phyloP scores from a whole-genome alignment of 2,888 invertebrate species.

The Plemyria rubiginata region DNA sequence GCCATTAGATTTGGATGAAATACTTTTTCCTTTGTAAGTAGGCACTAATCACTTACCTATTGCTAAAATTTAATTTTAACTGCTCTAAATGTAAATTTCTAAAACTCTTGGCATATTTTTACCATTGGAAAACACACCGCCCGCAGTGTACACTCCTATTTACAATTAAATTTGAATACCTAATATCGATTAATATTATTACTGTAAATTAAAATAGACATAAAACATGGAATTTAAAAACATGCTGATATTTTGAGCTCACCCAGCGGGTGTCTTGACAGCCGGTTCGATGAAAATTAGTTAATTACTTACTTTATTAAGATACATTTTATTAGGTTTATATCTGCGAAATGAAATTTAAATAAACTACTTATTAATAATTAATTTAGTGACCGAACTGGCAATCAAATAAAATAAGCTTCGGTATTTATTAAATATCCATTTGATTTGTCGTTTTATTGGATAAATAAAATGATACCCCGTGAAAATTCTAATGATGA shows the following conservation, averaged over 20 bases:
- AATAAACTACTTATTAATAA: slow-evolving; percentile 23
- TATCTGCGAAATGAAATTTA: slow-evolving; percentile 25
- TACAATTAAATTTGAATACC: slow-evolving; percentile 28
- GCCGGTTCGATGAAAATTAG: slow-evolving; percentile 29
- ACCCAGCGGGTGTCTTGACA: slow-evolving; percentile 37
- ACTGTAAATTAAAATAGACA: slow-evolving; percentile 35
- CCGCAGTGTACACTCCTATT: slow-evolving; percentile 36
- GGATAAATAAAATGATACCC: background rate
- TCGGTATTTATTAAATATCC: slow-evolving; percentile 3
- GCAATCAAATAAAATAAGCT: background rate
- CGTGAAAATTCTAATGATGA: slow-evolving; percentile 5
- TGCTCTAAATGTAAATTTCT: background rate
- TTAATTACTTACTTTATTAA: slow-evolving; percentile 31
- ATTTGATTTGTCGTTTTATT: slow-evolving; percentile 1
- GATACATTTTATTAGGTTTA: slow-evolving; percentile 28
- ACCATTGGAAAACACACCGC: slow-evolving; percentile 12
- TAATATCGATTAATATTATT: slow-evolving; percentile 39
- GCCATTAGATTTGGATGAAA: no score
- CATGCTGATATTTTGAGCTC: slow-evolving; percentile 37
- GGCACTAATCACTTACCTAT: no score
- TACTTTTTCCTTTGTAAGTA: no score
- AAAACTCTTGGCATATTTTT: background rate
- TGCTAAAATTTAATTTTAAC: no score
- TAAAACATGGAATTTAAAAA: slow-evolving; percentile 34
- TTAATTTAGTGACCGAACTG: slow-evolving; percentile 17